These are phyloP conservation scores for Perca fluviatilis DNA, from an alignment of 2,113 vertebrate genomes.

Conservation along the genomic window DNA sequence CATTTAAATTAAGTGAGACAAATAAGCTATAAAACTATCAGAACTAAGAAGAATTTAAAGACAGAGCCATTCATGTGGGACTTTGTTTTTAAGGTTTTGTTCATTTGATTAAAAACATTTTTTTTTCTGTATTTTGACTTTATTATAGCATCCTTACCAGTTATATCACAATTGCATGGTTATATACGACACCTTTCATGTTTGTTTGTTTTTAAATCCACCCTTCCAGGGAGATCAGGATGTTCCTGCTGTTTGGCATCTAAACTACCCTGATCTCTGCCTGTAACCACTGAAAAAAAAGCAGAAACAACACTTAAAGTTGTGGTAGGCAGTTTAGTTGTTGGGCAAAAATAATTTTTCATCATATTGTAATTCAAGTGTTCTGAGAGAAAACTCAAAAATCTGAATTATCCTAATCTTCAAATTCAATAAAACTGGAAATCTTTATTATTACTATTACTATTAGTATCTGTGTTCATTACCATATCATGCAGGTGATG, in stretches of 20 bases:
- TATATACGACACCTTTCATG: constrained; percentile 46
- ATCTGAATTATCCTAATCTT: constrained; percentile 21
- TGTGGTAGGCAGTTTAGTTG: too few relatives aligned
- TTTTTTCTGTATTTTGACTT: neutral
- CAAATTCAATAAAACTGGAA: neutral
- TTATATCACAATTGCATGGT: constrained; percentile 36
- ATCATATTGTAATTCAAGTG: too few relatives aligned
- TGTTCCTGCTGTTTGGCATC: constrained; percentile 58
- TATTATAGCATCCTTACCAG: constrained; percentile 12
- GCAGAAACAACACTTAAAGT: constrained; percentile 13
- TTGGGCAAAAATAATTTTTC: too few relatives aligned
- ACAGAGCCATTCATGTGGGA: neutral
- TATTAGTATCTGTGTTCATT: neutral
- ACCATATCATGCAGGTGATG: neutral
- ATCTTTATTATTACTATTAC: neutral
- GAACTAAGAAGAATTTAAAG: neutral
- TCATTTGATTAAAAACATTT: neutral
- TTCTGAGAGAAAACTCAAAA: too few relatives aligned
- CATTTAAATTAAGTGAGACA: neutral
- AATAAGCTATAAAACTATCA: neutral
- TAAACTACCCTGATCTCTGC: constrained; percentile 28
- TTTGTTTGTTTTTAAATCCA: constrained; percentile 38
- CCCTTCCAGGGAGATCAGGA: constrained; percentile 48
- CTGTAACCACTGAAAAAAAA: constrained; percentile 31
- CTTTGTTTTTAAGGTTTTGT: neutral